A percentile compares a stretch with the other conserved stretches of the same genome.
Evolutionary conservation across 2,113 vertebrate genomes (phyloP).

Genomic region (Galemys pyrenaicus): DNA sequence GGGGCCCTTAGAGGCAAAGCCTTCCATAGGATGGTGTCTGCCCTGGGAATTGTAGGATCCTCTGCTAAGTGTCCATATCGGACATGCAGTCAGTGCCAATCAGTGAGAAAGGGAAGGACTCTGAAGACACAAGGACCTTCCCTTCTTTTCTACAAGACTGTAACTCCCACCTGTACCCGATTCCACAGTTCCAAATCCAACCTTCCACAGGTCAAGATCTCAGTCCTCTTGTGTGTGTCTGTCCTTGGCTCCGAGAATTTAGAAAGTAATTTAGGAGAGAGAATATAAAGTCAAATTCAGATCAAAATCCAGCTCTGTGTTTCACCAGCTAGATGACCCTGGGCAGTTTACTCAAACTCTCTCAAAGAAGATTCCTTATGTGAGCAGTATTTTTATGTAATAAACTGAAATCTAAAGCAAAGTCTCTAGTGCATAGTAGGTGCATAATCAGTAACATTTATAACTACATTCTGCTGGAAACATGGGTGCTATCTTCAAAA

Average conservation of each 20-base stretch:
- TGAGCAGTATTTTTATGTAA: background rate
- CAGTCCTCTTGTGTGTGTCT: background rate
- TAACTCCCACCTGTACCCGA: background rate
- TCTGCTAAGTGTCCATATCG: background rate
- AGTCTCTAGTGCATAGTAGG: background rate
- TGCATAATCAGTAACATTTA: background rate
- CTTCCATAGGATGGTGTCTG: background rate
- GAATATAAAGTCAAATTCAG: background rate
- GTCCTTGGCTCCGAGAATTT: background rate
- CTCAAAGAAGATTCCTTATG: conserved; percentile 15
- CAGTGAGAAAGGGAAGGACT: background rate
- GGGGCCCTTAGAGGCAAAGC: background rate
- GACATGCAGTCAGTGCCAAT: background rate
- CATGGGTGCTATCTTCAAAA: background rate
- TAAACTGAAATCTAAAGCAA: background rate
- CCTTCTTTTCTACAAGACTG: background rate
- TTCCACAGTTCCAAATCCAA: background rate
- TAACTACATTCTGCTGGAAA: background rate
- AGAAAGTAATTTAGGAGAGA: conserved; percentile 1
- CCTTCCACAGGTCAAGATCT: background rate
- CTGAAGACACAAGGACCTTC: background rate
- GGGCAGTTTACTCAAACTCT: background rate
- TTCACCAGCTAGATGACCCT: background rate
- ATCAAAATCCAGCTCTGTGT: conserved; percentile 49
- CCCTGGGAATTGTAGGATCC: background rate